Percentiles rank a stretch among this genome's conserved stretches.
These are phyloP conservation scores for Bombus sylvicola DNA, from an alignment of 1,140 invertebrate species.

Conservation along the genomic window DNA sequence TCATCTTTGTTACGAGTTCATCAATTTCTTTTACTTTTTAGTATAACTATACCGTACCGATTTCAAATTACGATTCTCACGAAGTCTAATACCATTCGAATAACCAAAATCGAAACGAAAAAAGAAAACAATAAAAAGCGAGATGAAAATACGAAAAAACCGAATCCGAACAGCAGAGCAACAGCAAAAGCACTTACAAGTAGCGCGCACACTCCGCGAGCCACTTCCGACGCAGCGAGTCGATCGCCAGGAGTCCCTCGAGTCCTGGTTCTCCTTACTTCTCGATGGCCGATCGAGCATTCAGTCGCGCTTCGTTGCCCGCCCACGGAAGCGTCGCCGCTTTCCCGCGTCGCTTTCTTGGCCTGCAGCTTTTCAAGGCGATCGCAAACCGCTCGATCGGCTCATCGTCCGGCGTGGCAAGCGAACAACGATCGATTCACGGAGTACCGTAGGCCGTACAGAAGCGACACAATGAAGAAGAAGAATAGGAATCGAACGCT, in stretches of 20 bases:
- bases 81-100: background rate
- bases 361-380: constrained; percentile 5
- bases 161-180: too few species aligned
- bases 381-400: background rate
- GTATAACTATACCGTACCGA: background rate
- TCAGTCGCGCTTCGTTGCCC: constrained; percentile 20
- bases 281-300: constrained; percentile 33
- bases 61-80: background rate
- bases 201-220: constrained; percentile 9
- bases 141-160: too few species aligned
- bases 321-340: too few species aligned
- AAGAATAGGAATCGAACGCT: constrained; percentile 26
- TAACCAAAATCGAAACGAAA: background rate
- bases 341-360: too few species aligned
- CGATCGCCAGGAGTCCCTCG: constrained; percentile 35
- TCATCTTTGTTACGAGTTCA: background rate
- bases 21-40: background rate
- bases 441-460: background rate
- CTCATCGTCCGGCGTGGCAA: background rate
- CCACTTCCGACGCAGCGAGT: constrained; percentile 15
- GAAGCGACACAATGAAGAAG: background rate
- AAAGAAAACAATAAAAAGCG: too few species aligned
- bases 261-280: constrained; percentile 33
- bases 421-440: background rate
- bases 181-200: background rate